Evolutionary conservation across 2,113 vertebrate genomes (phyloP), one percentile per base, ranked within the genome.

Genomic region (Pomatostomus ruficeps): DNA sequence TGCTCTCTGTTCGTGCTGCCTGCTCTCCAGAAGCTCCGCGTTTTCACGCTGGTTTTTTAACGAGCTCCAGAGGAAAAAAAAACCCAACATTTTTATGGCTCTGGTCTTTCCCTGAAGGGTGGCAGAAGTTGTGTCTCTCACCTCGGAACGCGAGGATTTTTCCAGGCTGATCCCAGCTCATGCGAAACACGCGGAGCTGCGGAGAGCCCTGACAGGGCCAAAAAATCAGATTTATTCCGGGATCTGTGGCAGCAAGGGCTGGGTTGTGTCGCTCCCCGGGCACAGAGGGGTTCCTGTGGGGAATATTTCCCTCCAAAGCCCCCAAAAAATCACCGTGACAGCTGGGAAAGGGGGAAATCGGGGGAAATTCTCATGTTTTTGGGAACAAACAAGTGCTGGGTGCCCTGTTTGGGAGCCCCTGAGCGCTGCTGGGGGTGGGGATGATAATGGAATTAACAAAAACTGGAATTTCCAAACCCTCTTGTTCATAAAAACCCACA

Each of bases 1-100:
- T 54, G 46, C 14, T 22, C 54, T 16, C 0, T 1, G 0, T 51
- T 12, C 4, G 1, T 3, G 3, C 15, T 26, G 33, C 46, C n/a
- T 35, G 72, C 29, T 33, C 22, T 4, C 20, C 22, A 31, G n/a
- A 18, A 51, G 6, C 46, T 77, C 59, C 28, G 10, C 8, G 11
- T 10, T 24, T 54, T 43, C 26, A 3, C 7, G 28, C 19, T 42
- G 71, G 22, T 12, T 48, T 48, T 61, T 49, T 42, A 76, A 63
- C 3, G 33, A 71, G 45, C 40, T 61, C 14, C 2, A 8, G 74
- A 62, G 66, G 28, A 77, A 92, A 85, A n/a, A n/a, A n/a, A n/a
- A n/a, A n/a, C n/a, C n/a, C n/a, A n/a, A 58, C 33, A 35, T 28
- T 76, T 59, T 36, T 33, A 26, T 85, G 68, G 83, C 72, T 28